Conservation (phyloP, 2,797 vertebrate genomes). For the Euthynnus affinis region DNA sequence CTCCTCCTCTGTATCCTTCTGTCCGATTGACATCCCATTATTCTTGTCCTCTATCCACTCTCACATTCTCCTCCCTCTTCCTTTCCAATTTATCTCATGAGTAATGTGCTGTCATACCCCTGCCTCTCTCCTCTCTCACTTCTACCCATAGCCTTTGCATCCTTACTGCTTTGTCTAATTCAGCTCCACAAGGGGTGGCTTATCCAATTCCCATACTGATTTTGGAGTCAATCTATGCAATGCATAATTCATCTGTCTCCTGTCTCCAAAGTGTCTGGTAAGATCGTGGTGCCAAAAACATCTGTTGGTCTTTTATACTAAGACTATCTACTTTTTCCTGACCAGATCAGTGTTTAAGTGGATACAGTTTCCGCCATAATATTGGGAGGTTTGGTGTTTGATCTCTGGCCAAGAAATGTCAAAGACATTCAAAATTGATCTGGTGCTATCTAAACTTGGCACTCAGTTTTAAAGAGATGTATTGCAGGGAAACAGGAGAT, state of each 20-base stretch:
- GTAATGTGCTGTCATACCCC: constrained; percentile 79
- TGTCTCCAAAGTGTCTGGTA: constrained; percentile 45
- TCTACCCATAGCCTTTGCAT: constrained; percentile 61
- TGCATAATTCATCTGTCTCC: constrained; percentile 55
- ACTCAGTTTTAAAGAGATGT: constrained; percentile 26
- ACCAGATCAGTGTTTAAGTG: constrained; percentile 46
- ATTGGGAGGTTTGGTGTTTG: constrained; percentile 32
- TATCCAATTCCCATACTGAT: constrained; percentile 55
- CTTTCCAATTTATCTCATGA: constrained; percentile 79
- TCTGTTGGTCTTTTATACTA: constrained; percentile 40
- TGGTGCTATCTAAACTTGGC: constrained; percentile 22
- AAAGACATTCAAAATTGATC: constrained; percentile 49
- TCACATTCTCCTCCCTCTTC: constrained; percentile 71
- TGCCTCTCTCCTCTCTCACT: constrained; percentile 52
- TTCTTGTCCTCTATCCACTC: constrained; percentile 74
- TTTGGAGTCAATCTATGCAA: constrained; percentile 48
- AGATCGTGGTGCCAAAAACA: constrained; percentile 49
- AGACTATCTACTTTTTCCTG: constrained; percentile 19
- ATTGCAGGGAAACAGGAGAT: constrained; percentile 24
- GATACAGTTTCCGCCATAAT: constrained; percentile 16
- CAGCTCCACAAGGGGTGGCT: constrained; percentile 55
- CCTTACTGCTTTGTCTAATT: constrained; percentile 68
- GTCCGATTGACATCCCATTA: constrained; percentile 76
- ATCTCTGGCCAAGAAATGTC: constrained; percentile 32
- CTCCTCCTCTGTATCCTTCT: constrained; percentile 62